Conservation (phyloP, 1,140 invertebrate species). For the Orchestia grillus region DNA sequence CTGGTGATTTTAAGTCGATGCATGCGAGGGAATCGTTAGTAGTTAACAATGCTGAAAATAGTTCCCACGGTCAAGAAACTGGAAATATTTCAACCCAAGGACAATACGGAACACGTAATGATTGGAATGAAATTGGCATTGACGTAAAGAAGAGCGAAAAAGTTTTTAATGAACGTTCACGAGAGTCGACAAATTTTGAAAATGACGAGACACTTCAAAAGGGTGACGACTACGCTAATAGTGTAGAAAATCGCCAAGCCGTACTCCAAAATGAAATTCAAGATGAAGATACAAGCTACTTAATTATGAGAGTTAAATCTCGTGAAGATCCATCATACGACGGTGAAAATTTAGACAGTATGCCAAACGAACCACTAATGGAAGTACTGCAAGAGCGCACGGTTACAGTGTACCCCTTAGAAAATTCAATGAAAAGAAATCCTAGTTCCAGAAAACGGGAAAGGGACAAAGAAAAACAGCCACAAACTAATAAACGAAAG, state of each 20-base stretch:
- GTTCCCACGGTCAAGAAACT: neutral
- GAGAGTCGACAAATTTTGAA: neutral
- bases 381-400: neutral
- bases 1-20: neutral
- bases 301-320: conserved; percentile 30
- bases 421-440: neutral
- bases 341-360: neutral
- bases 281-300: neutral
- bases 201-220: neutral
- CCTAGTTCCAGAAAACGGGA: neutral
- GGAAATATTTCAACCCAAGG: neutral
- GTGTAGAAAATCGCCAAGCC: neutral
- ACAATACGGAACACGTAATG: neutral
- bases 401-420: conserved; percentile 3
- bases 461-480: neutral
- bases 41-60: neutral
- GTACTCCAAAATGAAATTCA: neutral
- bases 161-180: neutral
- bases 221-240: no score
- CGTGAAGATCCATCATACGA: neutral
- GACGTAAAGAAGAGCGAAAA: neutral
- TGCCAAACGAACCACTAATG: neutral
- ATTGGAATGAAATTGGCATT: neutral
- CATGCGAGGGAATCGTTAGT: neutral
- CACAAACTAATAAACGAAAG: neutral